These are phyloP conservation scores for Perizoma affinitatum DNA, from an alignment of 2,888 invertebrate species.

Conservation along the genomic window DNA sequence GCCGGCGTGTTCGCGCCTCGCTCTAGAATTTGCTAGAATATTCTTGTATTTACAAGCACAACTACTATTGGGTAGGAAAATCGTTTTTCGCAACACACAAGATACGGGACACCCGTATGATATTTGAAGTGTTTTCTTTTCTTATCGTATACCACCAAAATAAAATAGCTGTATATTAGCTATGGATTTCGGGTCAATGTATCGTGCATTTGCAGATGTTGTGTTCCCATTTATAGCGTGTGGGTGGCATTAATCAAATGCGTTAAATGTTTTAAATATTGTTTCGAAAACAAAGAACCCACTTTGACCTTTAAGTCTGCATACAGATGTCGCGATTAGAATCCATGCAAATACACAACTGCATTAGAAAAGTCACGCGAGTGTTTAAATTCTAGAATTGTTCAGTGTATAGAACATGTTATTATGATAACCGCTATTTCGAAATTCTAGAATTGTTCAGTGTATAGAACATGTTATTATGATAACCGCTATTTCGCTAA, in stretches of 20 bases:
- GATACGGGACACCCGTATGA: constrained; percentile 28
- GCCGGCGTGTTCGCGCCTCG: constrained; percentile 69
- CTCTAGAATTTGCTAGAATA: constrained; percentile 76
- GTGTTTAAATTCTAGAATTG: constrained; percentile 43
- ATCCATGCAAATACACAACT: constrained; percentile 53
- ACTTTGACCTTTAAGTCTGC: constrained; percentile 48
- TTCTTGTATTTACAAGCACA: constrained; percentile 70
- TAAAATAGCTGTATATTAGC: constrained; percentile 15
- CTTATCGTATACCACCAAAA: constrained; percentile 32
- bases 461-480: constrained; percentile 56
- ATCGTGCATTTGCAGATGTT: constrained; percentile 22
- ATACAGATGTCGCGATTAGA: constrained; percentile 56
- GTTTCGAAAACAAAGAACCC: constrained; percentile 22
- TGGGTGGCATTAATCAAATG: constrained; percentile 15
- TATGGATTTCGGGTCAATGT: constrained; percentile 32
- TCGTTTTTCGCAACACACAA: constrained; percentile 21
- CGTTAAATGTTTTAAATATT: constrained; percentile 25
- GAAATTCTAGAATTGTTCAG: constrained; percentile 36
- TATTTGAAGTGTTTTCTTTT: constrained; percentile 12
- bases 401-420: constrained; percentile 54
- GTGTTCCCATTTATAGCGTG: constrained; percentile 11
- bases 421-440: constrained; percentile 45
- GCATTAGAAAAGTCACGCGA: constrained; percentile 34
- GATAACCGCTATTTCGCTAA: constrained; percentile 50
- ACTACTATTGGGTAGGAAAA: constrained; percentile 47